These are phyloP conservation scores for Parnassius smintheus DNA, from an alignment of 2,888 invertebrate species.

Conservation along the genomic window DNA sequence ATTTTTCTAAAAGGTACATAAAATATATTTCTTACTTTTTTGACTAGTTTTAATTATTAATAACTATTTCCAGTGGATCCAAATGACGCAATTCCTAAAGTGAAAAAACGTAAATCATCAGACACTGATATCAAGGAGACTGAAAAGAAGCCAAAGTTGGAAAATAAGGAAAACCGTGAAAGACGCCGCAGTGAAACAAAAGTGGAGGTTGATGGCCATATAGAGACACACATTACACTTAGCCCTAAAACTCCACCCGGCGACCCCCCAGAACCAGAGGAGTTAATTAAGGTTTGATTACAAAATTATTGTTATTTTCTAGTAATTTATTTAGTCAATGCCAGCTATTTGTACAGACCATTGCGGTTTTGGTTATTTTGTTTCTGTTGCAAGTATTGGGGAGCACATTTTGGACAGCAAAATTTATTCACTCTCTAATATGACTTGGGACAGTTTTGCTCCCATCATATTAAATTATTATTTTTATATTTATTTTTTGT, in stretches of 20 bases:
- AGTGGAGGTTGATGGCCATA: slow-evolving; percentile 84
- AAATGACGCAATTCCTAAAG: slow-evolving; percentile 58
- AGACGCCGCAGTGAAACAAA: slow-evolving; percentile 70
- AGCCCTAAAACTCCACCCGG: slow-evolving; percentile 90
- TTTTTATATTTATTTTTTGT: too few species aligned
- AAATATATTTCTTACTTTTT: too few species aligned
- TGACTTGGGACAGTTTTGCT: too few species aligned
- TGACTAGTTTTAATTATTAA: neutral
- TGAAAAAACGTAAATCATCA: slow-evolving; percentile 56
- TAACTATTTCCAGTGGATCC: slow-evolving; percentile 59
- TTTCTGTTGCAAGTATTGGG: too few species aligned
- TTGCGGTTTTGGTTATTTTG: too few species aligned
- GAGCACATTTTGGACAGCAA: too few species aligned
- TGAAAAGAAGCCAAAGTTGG: slow-evolving; percentile 60
- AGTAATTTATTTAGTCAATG: neutral
- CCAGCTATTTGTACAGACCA: too few species aligned
- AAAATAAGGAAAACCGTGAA: slow-evolving; percentile 52
- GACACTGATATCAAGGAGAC: slow-evolving; percentile 57
- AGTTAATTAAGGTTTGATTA: slow-evolving; percentile 86
- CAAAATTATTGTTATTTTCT: neutral
- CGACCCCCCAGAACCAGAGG: slow-evolving; percentile 96
- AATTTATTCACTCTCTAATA: too few species aligned
- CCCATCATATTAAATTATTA: too few species aligned
- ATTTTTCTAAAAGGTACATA: too few species aligned
- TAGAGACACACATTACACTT: slow-evolving; percentile 88